Conservation (phyloP, 2,113 vertebrate species). For the Rhinoderma darwinii region DNA sequence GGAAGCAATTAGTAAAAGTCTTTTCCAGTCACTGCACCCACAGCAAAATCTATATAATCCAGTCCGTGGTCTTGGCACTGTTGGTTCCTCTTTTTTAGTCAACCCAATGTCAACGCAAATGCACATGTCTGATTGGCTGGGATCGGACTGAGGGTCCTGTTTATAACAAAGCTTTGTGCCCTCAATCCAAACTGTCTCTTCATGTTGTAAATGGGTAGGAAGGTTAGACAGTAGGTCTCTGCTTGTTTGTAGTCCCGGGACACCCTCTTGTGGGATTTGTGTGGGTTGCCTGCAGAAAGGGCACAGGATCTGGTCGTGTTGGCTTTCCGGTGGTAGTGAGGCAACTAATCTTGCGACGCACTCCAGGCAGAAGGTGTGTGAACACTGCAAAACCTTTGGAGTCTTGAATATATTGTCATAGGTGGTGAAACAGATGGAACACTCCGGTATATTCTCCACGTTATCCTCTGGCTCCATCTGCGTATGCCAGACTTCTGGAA, state of each 20-base stretch:
- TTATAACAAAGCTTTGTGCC: conserved; percentile 88
- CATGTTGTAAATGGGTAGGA: conserved; percentile 79
- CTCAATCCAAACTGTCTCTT: conserved; percentile 87
- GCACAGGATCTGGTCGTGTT: conserved; percentile 78
- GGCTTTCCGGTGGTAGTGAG: conserved; percentile 67
- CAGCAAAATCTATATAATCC: conserved; percentile 65
- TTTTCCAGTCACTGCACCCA: conserved; percentile 82
- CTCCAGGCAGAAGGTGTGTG: conserved; percentile 93
- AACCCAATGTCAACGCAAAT: conserved; percentile 88
- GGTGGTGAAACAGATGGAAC: conserved; percentile 93
- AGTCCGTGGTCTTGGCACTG: accelerated
- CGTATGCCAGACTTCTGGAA: conserved; percentile 67
- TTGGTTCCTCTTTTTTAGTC: conserved; percentile 65
- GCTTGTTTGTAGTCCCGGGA: conserved; percentile 84
- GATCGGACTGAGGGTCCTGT: background rate
- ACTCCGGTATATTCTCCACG: conserved; percentile 76
- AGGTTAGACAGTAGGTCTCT: conserved; percentile 82
- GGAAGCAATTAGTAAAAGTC: conserved; percentile 75
- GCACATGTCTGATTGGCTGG: conserved; percentile 67
- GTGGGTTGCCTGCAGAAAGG: conserved; percentile 91
- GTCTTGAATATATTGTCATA: conserved; percentile 96
- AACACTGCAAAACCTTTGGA: conserved; percentile 88
- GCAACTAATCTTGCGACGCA: conserved; percentile 89
- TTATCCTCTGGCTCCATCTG: background rate
- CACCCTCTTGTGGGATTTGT: conserved; percentile 77